Base-by-base conservation (phyloP, 2,113 vertebrate genomes). In the Malurus elegans region DNA sequence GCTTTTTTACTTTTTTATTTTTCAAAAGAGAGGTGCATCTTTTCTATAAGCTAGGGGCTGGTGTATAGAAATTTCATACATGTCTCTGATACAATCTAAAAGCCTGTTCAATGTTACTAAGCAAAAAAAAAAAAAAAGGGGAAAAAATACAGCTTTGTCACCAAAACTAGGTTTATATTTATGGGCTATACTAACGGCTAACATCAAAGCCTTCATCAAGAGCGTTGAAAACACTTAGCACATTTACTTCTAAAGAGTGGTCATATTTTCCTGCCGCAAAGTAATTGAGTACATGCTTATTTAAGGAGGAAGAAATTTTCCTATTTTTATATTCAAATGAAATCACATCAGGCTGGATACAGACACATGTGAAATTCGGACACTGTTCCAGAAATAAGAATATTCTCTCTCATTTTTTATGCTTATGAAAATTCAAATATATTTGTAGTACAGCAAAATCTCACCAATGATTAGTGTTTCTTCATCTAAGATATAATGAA, bases 61-160 rank as follows among this genome's bases (percentile, higher is more conserved):
- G 10, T 17, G 2, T 25, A 83, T 1, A 56, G 28, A 69, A 47
- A 48, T 48, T 61, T 65, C 42, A 40, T 28, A 57, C 11, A 40
- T 31, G 42, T 70, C 14, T 70, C 87, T 61, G 26, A 31, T 7
- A 36, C 6, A 8, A 57, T 3, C 6, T n/a, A 38, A 34, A 79
- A 61, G 47, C 8, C 50, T 65, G 12, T 31, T 79, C 36, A 64
- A 15, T 7, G 4, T 28, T 15, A 67, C 4, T 10, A 31, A 64
- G 23, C 0, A 1, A 13, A 31, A n/a, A 31, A 13, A 24, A 19
- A 18, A 51, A 42, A 20, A 18, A 8, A 21, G 38, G 38, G 38
- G 38, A 31, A 29, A 51, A 42, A 60, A 6, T 6, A 60, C 5
- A 21, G 15, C 18, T 66, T 28, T 64, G 26, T 11, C 40, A 66